Evolutionary conservation across 2,888 invertebrate species (phyloP), one percentile per base, ranked within the genome.

Genomic region (Hyposoter didymator): DNA sequence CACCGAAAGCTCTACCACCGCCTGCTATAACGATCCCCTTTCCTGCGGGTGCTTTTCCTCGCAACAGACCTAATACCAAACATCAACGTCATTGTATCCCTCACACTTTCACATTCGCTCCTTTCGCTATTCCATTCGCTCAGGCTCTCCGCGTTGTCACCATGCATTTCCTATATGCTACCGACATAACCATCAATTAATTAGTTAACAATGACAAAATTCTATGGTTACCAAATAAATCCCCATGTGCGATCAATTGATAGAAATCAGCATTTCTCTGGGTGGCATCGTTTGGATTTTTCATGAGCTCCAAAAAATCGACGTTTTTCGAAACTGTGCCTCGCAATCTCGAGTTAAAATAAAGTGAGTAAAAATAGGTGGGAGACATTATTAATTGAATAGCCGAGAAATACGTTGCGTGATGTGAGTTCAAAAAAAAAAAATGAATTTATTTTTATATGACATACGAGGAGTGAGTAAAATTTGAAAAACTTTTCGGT

Each of bases 101-200:
- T 43, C 35, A 81, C 78, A 52, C 75, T 49, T 70, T 49, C 79
- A 75, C 52, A 49, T 45, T 43, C 28, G 1, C 22, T 47, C 55
- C 39, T 32, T 47, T 43, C 73, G 43, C 12, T 43, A 45, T 84
- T 73, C 64, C 79, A 52, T 45, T 45, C 62, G 59, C 28, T n/a
- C 55, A 14, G n/a, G 35, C 39, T 35, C 47, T 52, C 87, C 88
- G 17, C 89, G 85, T 88, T 88, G 90, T 89, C 82, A 87, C 84
- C 84, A 67, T 76, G 47, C 39, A 39, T 10, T 52, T 59, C 22
- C 64, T 55, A 81, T 83, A 78, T 82, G 49, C 88, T 88, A 88
- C 88, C 88, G 87, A 91, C 90, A 90, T 85, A 89, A 90, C 89
- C 89, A 87, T 89, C 91, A 90, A 91, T 91, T 91, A 91, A 89